A percentile compares a stretch with the other conserved stretches of the same genome.
Conservation (phyloP, 2,888 invertebrate species). For the Microctonus brassicae region DNA sequence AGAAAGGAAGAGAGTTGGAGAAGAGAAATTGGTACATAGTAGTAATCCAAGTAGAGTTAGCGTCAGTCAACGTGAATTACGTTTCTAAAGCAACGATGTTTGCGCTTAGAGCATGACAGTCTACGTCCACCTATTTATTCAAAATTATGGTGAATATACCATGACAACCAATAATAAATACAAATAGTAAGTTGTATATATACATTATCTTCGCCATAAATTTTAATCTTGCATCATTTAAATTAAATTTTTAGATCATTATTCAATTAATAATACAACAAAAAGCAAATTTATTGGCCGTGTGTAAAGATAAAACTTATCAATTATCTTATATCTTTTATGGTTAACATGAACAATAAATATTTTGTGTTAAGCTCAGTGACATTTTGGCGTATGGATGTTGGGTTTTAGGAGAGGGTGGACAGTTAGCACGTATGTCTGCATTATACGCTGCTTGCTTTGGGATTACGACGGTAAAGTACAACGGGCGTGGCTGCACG, state of each 20-base stretch:
- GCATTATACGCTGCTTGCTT: conserved; percentile 63
- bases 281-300: too few relatives aligned
- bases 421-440: conserved; percentile 60
- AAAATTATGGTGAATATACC: conserved; percentile 58
- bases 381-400: conserved; percentile 12
- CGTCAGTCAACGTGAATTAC: conserved; percentile 66
- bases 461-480: conserved; percentile 63
- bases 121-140: conserved; percentile 53
- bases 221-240: background rate
- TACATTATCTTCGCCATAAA: background rate
- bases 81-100: conserved; percentile 50
- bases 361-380: background rate
- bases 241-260: background rate
- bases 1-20: conserved; percentile 41
- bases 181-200: conserved; percentile 30
- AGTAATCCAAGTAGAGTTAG: conserved; percentile 63
- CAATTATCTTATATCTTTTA: too few relatives aligned
- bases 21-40: conserved; percentile 41
- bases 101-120: background rate
- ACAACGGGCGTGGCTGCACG: conserved; percentile 49
- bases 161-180: conserved; percentile 42
- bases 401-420: conserved; percentile 39
- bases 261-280: background rate
- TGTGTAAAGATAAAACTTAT: too few relatives aligned
- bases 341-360: too few relatives aligned